Evolutionary conservation across 2,797 vertebrate genomes (phyloP).

Genomic region (Miichthys miiuy): DNA sequence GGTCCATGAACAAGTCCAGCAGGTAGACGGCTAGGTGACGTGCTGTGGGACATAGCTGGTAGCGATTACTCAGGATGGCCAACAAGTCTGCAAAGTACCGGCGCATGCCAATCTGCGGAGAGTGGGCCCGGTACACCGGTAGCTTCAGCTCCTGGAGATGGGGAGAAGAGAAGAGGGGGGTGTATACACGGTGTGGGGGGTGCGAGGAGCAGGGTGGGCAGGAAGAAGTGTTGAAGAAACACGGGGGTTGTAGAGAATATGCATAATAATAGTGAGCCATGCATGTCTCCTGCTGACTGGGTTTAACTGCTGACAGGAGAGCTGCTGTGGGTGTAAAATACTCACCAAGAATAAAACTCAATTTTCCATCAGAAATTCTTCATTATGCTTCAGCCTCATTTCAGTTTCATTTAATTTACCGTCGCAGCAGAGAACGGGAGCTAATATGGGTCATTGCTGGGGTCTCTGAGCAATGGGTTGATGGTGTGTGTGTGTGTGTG

Average conservation of each 20-base stretch:
- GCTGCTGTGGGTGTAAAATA: conserved; percentile 36
- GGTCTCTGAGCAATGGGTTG: conserved; percentile 59
- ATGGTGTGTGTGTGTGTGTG: conserved; percentile 27
- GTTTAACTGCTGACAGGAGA: conserved; percentile 45
- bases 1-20: conserved; percentile 92
- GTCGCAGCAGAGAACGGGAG: conserved; percentile 56
- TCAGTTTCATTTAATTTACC: conserved; percentile 55
- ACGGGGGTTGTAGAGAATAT: conserved; percentile 56
- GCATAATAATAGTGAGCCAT: conserved; percentile 69
- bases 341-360: conserved; percentile 21
- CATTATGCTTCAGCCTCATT: conserved; percentile 39
- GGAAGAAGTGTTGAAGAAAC: conserved; percentile 52
- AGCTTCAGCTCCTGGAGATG: conserved; percentile 90
- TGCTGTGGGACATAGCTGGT: conserved; percentile 89
- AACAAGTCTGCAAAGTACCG: conserved; percentile 91
- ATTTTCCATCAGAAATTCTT: conserved; percentile 37
- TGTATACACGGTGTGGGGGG: conserved; percentile 16
- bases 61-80: conserved; percentile 89
- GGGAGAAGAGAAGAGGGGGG: conserved; percentile 16
- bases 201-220: conserved; percentile 48
- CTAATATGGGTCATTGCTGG: conserved; percentile 76
- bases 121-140: conserved; percentile 89
- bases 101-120: conserved; percentile 92
- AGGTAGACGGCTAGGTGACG: conserved; percentile 92
- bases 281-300: conserved; percentile 51